Base-by-base conservation (phyloP, 2,888 invertebrate species). In the Eilema caniola region DNA sequence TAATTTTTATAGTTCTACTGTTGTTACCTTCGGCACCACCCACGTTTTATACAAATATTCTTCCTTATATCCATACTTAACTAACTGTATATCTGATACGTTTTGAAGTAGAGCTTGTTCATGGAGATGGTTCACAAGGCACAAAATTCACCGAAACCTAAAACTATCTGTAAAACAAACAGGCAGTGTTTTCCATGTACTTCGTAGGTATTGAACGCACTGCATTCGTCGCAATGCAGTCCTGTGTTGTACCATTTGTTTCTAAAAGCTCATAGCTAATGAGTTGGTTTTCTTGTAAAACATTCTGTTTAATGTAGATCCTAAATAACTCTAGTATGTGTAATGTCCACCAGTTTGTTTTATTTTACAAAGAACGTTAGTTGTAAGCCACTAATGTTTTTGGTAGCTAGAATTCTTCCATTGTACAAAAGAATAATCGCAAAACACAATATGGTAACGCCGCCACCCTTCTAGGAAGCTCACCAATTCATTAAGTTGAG, bases 301-400 rank as follows among this genome's bases (percentile, higher is more conserved):
- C 31, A 25, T 57, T 57, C 57, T 11, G 66, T 28, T 59, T 69
- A 79, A 78, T 75, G 71, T 70, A 66, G 73, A 62, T 64, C 70
- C 75, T 71, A 72, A 72, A 79, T 73, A 66, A 65, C 70, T 72
- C 53, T 53, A 23, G 23, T 37, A 53, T 53, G 53, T n/a, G n/a
- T 53, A 53, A 53, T 53, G 64, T 64, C 62, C 66, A 66, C 62
- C 20, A 61, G 65, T 63, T 68, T 28, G 64, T 64, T 64, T 64
- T 28, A 64, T 14, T 64, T 28, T 53, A 53, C 33, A 8, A 53
- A 53, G n/a, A 47, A 47, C 47, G 5, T 47, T 47, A 47, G 47
- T 47, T 47, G 47, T 47, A 20, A 20, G 47, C 47, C 47, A 47
- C 47, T 47, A 47, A 47, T 47, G 47, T 47, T 47, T 47, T 20